Conservation (phyloP, 2,113 vertebrate genomes). For the Neogale vison region DNA sequence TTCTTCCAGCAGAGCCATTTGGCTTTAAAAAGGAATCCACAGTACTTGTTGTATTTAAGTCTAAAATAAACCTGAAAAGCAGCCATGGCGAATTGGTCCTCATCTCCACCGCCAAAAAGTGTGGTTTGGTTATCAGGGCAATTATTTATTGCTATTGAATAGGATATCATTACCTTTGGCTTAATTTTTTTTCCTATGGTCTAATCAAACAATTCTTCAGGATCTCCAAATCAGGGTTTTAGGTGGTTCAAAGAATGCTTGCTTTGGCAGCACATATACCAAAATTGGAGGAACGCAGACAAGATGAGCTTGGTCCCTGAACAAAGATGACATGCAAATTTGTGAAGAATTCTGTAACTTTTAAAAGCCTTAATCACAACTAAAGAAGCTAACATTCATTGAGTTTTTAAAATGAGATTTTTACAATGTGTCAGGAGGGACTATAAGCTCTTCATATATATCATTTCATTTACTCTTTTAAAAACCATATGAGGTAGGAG, state of each 20-base stretch:
- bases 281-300: neutral
- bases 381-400: neutral
- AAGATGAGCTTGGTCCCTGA: neutral
- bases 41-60: conserved; percentile 36
- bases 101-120: neutral
- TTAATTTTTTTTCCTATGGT: conserved; percentile 52
- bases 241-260: conserved; percentile 30
- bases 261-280: neutral
- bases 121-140: neutral
- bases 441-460: neutral
- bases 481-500: neutral
- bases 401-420: neutral
- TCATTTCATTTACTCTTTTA: neutral
- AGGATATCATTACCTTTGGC: conserved; percentile 4
- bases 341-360: neutral
- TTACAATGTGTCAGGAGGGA: neutral
- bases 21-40: conserved; percentile 51
- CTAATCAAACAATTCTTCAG: conserved; percentile 50
- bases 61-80: conserved; percentile 62
- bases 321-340: neutral
- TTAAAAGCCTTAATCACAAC: neutral
- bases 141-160: neutral
- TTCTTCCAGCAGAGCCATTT: conserved; percentile 45
- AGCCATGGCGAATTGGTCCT: neutral
- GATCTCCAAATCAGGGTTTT: conserved; percentile 45